Evolutionary conservation across 2,888 invertebrate genomes (phyloP), one percentile per base, ranked within the genome.

Genomic region (Luperina testacea): DNA sequence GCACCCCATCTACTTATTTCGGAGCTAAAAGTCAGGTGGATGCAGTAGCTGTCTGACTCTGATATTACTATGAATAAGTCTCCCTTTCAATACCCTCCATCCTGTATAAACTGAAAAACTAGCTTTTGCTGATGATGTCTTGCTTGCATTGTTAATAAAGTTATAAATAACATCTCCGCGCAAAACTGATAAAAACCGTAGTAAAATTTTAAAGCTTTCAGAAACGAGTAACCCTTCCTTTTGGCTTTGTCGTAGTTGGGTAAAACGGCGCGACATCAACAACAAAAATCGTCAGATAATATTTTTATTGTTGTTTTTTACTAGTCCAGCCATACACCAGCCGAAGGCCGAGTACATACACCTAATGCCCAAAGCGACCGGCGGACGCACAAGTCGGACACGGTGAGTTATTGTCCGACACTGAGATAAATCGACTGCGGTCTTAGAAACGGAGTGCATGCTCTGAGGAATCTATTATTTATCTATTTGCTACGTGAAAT

Each of bases 391-490:
- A 82, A 82, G 74, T 78, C 81, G 80, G 90, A 87, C 90, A 85
- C 77, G 63, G 78, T 88, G 83, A 89, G 85, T 88, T 88, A 89
- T 81, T 87, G 86, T 81, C 84, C 72, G 80, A 80, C 85, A 65
- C 75, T 72, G 83, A 89, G 81, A 89, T 89, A 87, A 90, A 89
- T 88, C 71, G 89, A 87, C 82, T 84, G 75, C 69, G 81, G 82
- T 87, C 88, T 89, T 84, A 87, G 85, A 80, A 84, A 80, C 51
- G 63, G 88, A 84, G 80, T 83, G 75, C 81, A 87, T 75, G 82
- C 73, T 82, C 75, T 72, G 68, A 77, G 75, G 73, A 80, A 85
- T 85, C 83, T 82, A 87, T 88, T 86, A 88, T 87, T 87, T 83
- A 88, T 83, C 75, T 78, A 88, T 88, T 85, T 88, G 77, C 77